Evolutionary conservation across 2,113 vertebrate genomes (phyloP).

Genomic region (Sebastes schlegelii): DNA sequence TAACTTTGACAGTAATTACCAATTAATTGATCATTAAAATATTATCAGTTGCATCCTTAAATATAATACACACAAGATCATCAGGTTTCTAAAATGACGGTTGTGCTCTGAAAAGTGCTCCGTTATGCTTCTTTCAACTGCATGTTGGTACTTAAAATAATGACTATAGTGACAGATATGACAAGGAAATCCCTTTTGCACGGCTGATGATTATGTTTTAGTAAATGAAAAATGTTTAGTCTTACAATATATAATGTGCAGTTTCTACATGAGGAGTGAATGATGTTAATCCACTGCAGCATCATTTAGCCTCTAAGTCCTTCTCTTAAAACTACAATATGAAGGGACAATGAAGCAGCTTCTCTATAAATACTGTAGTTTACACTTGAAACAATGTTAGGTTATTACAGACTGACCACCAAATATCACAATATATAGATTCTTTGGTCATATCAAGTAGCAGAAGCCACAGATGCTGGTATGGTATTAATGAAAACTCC

Average conservation of each 20-base stretch:
- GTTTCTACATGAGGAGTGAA: neutral
- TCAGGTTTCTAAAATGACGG: neutral
- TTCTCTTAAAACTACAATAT: neutral
- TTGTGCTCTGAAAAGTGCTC: neutral
- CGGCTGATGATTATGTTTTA: slow-evolving; percentile 9
- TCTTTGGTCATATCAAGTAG: neutral
- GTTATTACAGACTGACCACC: neutral
- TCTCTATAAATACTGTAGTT: neutral
- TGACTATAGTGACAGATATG: neutral
- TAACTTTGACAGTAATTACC: no score
- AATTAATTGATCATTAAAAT: neutral
- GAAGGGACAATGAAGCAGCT: neutral
- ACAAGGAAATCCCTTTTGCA: slow-evolving; percentile 17
- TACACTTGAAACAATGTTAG: neutral
- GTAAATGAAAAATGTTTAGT: slow-evolving; percentile 27
- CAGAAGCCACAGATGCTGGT: neutral
- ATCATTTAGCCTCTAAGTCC: neutral
- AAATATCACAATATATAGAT: neutral
- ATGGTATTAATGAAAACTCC: neutral
- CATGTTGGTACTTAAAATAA: slow-evolving; percentile 5
- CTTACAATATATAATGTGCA: neutral
- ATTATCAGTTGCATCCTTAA: neutral
- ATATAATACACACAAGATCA: neutral
- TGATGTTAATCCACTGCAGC: slow-evolving; percentile 8
- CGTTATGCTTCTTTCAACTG: neutral